Base-by-base conservation (phyloP, 2,888 invertebrate genomes). In the Dryadula phaetusa region DNA sequence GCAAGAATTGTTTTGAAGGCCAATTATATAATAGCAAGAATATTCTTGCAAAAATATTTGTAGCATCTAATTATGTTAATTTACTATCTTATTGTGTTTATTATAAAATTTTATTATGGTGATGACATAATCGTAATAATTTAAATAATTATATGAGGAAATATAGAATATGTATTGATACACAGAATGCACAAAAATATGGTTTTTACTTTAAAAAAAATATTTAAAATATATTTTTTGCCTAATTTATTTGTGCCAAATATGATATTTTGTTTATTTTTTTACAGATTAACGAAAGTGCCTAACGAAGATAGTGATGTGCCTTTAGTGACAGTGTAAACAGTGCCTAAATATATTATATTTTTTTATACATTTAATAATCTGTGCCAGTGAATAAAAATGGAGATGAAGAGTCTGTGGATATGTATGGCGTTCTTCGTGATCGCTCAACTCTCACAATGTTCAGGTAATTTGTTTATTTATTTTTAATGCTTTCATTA, bases 251-350 rank as follows among this genome's bases (percentile, higher is more conserved):
- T 37, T 42, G 0, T 25, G 5, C 14, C 10, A 18, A 56, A 28
- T 49, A 40, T 52, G 53, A 62, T 37, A 64, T 60, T 37, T 25
- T 60, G 32, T 70, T 67, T 70, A 77, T 79, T 80, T 64, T 76
- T 79, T 81, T 79, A 54, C 87, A 87, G 86, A 84, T 81, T 76
- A 72, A 66, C 80, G 78, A 82, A 76, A 80, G 86, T 90, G 89
- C 90, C 88, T 90, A 85, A 72, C 69, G 73, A 76, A 75, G 70
- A 75, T 77, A 82, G 82, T 82, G 79, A 85, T 84, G 91, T 91
- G 91, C 90, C 90, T 90, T 88, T 70, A 80, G 87, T 88, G 89
- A 78, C 72, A 80, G 86, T 88, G 88, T 76, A 72, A 69, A 70
- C 71, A 81, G 82, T 82, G 80, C 69, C 75, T 77, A 67, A 75